Base-by-base conservation (phyloP, 92 coral and sea anemone species). In the Epizoanthus stellaris region DNA sequence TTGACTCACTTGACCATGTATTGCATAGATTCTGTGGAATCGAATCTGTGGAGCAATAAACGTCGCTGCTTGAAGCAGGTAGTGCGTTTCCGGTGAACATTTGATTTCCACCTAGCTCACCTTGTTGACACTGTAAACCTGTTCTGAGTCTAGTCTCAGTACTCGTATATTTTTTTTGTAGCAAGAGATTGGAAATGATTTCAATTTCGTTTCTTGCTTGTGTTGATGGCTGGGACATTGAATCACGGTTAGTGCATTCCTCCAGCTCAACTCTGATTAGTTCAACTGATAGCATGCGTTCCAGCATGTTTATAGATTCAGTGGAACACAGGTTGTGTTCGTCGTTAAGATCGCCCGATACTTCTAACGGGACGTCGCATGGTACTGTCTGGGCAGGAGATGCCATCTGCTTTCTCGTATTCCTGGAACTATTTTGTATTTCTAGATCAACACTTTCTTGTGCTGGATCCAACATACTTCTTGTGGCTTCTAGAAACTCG, bases 401-500 rank as follows among this genome's bases (percentile, higher is more conserved):
- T 17, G 58, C 21, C 30, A 30, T 5, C 25, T 13, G 56, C 14
- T 23, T 43, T 7, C 19, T 12, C 6, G 67, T 21, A 45, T 21
- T 66, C 38, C 14, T 66, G 42, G 42, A 4, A 23, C 13, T n/a
- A 36, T 25, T 68, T 16, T 17, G 17, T 7, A 68, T n/a, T 68
- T 68, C 73, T 13, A 7, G 39, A 5, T 13, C 49, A 68, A 14
- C 20, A 1, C 3, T 38, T 74, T 53, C 65, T 3, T 39, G 25
- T 49, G 54, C 80, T 21, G 20, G 16, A 19, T 79, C 83, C 59
- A 79, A 20, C 83, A 79, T 62, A 34, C 3, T 45, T n/a, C 72
- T 63, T 9, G 83, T 79, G 2, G 83, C 83, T 63, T 45, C 20
- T 13, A 79, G 72, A 61, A 79, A 43, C 14, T 79, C 83, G 6